Percentiles rank a stretch among this genome's conserved stretches.
These are phyloP conservation scores for Papilio protenor DNA, from an alignment of 2,888 invertebrate genomes.

Conservation along the genomic window DNA sequence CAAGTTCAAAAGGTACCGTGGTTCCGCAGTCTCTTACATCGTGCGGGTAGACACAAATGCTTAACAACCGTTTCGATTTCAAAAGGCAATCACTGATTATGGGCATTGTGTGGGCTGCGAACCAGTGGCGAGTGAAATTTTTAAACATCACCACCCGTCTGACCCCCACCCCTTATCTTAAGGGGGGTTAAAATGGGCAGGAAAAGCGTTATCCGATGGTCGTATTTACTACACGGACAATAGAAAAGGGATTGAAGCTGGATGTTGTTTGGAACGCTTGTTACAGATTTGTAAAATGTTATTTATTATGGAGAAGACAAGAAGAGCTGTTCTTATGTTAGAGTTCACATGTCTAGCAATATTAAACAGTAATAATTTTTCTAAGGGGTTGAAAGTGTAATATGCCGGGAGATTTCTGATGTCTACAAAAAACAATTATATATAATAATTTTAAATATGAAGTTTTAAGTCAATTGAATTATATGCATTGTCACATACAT, in stretches of 20 bases:
- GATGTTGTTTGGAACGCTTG: conserved; percentile 26
- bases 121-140: conserved; percentile 79
- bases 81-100: conserved; percentile 82
- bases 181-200: conserved; percentile 51
- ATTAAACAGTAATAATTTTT: neutral
- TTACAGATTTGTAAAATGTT: conserved; percentile 13
- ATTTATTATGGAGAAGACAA: neutral
- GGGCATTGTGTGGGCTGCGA: conserved; percentile 70
- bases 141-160: conserved; percentile 76
- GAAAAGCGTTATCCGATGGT: conserved; percentile 44
- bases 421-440: neutral
- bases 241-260: conserved; percentile 32
- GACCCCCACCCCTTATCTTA: conserved; percentile 50
- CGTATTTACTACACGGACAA: conserved; percentile 38
- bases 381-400: neutral
- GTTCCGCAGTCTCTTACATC: conserved; percentile 46
- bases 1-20: conserved; percentile 31
- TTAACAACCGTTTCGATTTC: conserved; percentile 81
- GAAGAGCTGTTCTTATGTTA: neutral
- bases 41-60: conserved; percentile 57
- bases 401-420: neutral
- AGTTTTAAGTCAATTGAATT: neutral
- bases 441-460: neutral
- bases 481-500: too few species aligned
- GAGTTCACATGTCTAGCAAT: neutral